Base-by-base conservation (phyloP, 2,888 invertebrate genomes). In the Drosophila multiciliata region DNA sequence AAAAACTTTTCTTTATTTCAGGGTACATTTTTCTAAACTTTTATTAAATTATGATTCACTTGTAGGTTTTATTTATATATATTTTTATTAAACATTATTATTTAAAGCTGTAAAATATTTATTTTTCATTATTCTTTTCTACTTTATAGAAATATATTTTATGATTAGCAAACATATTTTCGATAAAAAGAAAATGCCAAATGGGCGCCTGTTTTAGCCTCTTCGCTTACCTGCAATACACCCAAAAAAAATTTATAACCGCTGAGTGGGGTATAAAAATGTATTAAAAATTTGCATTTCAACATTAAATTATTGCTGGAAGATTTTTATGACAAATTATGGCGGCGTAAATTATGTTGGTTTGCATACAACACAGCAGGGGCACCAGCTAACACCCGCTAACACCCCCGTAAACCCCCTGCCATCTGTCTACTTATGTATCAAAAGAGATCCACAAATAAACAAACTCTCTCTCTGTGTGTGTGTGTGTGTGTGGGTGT, bases 241-340 rank as follows among this genome's bases (percentile, higher is more conserved):
- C 40, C 29, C 9, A 29, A 29, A 29, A 29, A 32, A 20, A 32
- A 57, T 57, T 23, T 42, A 7, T 32, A 42, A 36, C 23, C 48
- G 23, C 26, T 42, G 15, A 3, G 36, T 35, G 12, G 12, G 8
- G 7, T 66, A 82, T 78, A 55, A 72, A 86, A 79, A 78, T 89
- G 84, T 86, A 86, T 89, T 85, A 73, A 82, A 86, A 90, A 87
- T 90, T 88, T 90, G 87, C 87, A 90, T 87, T 89, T 87, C 84
- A 81, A 82, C 90, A 88, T 87, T 83, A 87, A 89, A 90, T 82
- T 88, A 88, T 88, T 86, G 75, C 80, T 68, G 70, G 60, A 80
- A 90, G 91, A 90, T 91, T 91, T 91, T 91, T 91, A 91, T 91
- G 92, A 91, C 91, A 91, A 91, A 91, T 91, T 91, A 91, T 91